Percentiles rank a stretch among this genome's conserved stretches.
These are phyloP conservation scores for Meloidogyne hapla DNA, from an alignment of 1,140 invertebrate species.

Conservation along the genomic window DNA sequence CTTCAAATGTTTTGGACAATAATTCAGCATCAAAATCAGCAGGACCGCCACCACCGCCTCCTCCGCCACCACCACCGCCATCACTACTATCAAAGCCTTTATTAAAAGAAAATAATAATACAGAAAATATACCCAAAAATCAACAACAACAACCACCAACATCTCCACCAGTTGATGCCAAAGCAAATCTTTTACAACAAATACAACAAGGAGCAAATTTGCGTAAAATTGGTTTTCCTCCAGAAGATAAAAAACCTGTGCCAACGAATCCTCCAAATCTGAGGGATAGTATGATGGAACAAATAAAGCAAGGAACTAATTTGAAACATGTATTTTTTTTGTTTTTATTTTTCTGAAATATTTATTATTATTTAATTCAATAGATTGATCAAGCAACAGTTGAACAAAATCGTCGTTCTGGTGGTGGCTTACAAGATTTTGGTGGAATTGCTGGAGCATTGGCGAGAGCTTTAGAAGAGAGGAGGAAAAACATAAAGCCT, in stretches of 20 bases:
- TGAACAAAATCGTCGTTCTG: conserved; percentile 42
- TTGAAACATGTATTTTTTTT: conserved; percentile 28
- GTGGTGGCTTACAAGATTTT: conserved; percentile 29
- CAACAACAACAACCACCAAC: not conserved
- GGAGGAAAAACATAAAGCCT: conserved; percentile 42
- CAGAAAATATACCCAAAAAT: not conserved
- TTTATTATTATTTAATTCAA: conserved; percentile 16
- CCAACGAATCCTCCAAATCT: conserved; percentile 35
- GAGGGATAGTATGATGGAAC: conserved; percentile 39
- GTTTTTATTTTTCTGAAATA: not conserved
- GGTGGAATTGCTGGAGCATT: conserved; percentile 52
- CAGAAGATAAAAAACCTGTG: conserved; percentile 24
- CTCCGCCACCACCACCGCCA: conserved; percentile 16
- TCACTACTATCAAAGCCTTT: conserved; percentile 6
- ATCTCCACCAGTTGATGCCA: not conserved
- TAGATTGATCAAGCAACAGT: conserved; percentile 40
- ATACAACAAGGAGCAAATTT: conserved; percentile 43
- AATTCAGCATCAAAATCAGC: not conserved
- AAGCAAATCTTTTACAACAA: conserved; percentile 39
- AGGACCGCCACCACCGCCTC: not conserved
- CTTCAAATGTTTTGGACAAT: not conserved
- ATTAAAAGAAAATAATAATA: not conserved
- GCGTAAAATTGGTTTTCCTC: conserved; percentile 33
- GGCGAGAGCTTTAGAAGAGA: conserved; percentile 45
- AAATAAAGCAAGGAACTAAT: conserved; percentile 35